Evolutionary conservation across 2,113 vertebrate genomes (phyloP), one percentile per base, ranked within the genome.

Genomic region (Talpa occidentalis): DNA sequence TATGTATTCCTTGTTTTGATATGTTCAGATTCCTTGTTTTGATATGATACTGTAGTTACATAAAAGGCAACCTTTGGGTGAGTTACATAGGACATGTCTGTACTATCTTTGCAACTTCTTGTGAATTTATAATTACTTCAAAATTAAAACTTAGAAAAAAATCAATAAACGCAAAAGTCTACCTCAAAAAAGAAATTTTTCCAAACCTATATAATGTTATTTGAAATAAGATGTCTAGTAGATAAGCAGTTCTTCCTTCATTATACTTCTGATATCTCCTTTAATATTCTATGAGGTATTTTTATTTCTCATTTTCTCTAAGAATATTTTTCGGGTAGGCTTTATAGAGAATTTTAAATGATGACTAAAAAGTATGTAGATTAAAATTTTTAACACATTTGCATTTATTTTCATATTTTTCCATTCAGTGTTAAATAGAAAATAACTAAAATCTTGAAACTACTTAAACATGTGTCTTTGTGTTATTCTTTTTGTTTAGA

Each of bases 401-500:
- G 15, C 28, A 42, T 92, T 88, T 62, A 74, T 72, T 72, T 72
- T 2, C 21, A 42, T 44, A 42, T 78, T 96, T 94, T 97, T 66
- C 35, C 17, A 95, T 62, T 69, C 28, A 89, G 0, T 94, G 47
- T 5, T 70, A 96, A 70, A 64, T 94, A 15, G 32, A 88, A 94
- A 93, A 87, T 91, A 92, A 76, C 19, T 92, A 91, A 89, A n/a
- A 74, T 88, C 26, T 62, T 47, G 37, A 74, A 94, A 88, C 28
- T 94, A 35, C 69, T 81, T 44, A 70, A 85, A 86, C 30, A 59
- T 80, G 2, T 60, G 1, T 0, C 0, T 95, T 22, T 90, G 7
- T 94, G 64, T 87, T 95, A 8, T 95, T 96, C 67, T 95, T 97
- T 97, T 97, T 70, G 69, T 98, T 96, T 97, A 99, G 99, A 99